Conservation (phyloP, 1,140 invertebrate genomes). For the Drosophila subobscura region DNA sequence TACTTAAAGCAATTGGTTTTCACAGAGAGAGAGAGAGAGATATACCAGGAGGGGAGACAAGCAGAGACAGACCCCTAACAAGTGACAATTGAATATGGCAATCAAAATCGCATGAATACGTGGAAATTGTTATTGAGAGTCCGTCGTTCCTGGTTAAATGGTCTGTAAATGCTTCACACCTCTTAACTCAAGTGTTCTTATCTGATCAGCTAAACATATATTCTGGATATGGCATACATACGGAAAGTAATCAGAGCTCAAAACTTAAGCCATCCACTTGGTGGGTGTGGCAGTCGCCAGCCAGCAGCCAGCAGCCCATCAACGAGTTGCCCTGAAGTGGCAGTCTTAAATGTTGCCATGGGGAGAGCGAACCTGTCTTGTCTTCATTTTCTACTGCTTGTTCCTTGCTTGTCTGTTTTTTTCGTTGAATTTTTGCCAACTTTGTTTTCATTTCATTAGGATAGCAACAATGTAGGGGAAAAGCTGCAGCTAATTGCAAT, state of each 20-base stretch:
- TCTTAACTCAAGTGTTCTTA: constrained; percentile 7
- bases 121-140: constrained; percentile 21
- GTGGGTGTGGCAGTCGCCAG: neutral
- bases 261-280: neutral
- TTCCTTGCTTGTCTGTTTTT: constrained; percentile 5
- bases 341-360: constrained; percentile 11
- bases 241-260: neutral
- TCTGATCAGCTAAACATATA: neutral
- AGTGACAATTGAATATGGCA: constrained; percentile 59
- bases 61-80: constrained; percentile 31
- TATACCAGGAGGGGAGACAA: constrained; percentile 12
- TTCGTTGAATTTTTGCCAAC: constrained; percentile 38
- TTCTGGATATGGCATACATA: neutral
- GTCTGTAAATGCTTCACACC: neutral
- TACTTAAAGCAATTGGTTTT: constrained; percentile 58
- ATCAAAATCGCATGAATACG: constrained; percentile 45
- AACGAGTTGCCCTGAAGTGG: constrained; percentile 19
- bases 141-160: constrained; percentile 10
- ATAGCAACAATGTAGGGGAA: constrained; percentile 68
- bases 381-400: constrained; percentile 16
- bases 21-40: constrained; percentile 12
- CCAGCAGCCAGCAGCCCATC: constrained; percentile 1
- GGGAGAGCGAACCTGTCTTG: constrained; percentile 14
- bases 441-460: constrained; percentile 76
- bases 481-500: constrained; percentile 71